Evolutionary conservation across 2,888 invertebrate genomes (phyloP), one percentile per base, ranked within the genome.

Genomic region (Metallyticus violacea): DNA sequence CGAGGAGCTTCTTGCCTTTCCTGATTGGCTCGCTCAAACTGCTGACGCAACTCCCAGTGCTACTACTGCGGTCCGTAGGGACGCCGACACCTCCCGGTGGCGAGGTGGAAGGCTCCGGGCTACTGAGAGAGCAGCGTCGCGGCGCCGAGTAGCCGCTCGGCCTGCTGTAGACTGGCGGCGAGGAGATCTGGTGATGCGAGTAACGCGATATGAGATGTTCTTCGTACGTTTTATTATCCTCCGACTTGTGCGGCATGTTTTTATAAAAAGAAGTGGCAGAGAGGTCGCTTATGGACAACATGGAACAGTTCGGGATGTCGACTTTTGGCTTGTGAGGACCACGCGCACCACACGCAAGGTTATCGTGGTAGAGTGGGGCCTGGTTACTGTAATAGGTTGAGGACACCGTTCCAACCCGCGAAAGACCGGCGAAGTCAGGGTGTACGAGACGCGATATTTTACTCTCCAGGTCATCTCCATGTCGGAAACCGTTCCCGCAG

Each of bases 161-260:
- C 27, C 25, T 77, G 40, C 77, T 83, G 27, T 27, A n/a, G 6
- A 28, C 76, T 26, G 27, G 77, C n/a, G 83, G 83, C 29, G 84
- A 77, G 1, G 86, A 85, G n/a, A 87, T 87, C 76, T 87, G 87
- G 26, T 87, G 87, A 28, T 80, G 81, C 77, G 77, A 79, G 40
- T 87, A 87, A n/a, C 87, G 26, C 6, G 28, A n/a, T 7, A 87
- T 77, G 26, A 87, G 76, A 28, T 40, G 80, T 6, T 85, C 87
- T 40, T 87, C 87, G 77, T 86, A 86, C 1, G 80, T n/a, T n/a
- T n/a, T n/a, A n/a, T n/a, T n/a, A n/a, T n/a, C n/a, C 22, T 62
- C 40, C 40, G 40, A 62, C 40, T 62, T 62, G 40, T 62, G 2
- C 40, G 9, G 40, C 40, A 62, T 62, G 6, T 22, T 15, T 15